Evolutionary conservation across 1,140 invertebrate genomes (phyloP).

Genomic region (Globodera rostochiensis): DNA sequence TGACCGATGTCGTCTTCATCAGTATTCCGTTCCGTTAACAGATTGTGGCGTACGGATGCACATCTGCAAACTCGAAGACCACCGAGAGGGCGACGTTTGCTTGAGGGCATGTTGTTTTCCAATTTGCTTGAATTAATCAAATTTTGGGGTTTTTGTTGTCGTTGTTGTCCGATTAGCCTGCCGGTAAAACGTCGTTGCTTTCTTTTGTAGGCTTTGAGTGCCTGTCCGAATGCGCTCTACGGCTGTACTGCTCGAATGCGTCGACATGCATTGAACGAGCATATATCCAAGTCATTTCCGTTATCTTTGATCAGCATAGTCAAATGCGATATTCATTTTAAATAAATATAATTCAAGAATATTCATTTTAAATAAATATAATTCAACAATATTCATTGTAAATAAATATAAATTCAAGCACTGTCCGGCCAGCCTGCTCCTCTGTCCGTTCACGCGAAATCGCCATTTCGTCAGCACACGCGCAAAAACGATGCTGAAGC

Average conservation of each 20-base stretch:
- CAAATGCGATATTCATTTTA: no score
- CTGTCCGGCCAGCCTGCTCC: slow-evolving; percentile 15
- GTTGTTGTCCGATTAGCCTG: background rate
- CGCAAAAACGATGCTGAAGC: slow-evolving; percentile 15
- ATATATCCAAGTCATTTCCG: background rate
- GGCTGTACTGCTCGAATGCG: slow-evolving; percentile 14
- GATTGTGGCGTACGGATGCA: slow-evolving; percentile 18
- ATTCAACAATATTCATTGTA: no score
- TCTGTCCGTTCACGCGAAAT: slow-evolving; percentile 22
- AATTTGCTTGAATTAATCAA: background rate
- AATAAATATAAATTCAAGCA: background rate
- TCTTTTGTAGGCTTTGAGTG: background rate
- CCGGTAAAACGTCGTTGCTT: background rate
- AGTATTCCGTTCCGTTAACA: background rate
- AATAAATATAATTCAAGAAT: no score
- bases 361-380: no score
- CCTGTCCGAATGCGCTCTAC: slow-evolving; percentile 16
- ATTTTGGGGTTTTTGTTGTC: background rate
- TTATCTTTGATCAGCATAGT: background rate
- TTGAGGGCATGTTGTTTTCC: no score
- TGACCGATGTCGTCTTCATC: no score
- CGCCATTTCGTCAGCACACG: slow-evolving; percentile 13
- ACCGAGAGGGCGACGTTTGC: background rate
- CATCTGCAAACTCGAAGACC: slow-evolving; percentile 17
- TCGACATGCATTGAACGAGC: background rate